Evolutionary conservation across 2,113 vertebrate genomes (phyloP).

Genomic region (Sceloporus tristichus): DNA sequence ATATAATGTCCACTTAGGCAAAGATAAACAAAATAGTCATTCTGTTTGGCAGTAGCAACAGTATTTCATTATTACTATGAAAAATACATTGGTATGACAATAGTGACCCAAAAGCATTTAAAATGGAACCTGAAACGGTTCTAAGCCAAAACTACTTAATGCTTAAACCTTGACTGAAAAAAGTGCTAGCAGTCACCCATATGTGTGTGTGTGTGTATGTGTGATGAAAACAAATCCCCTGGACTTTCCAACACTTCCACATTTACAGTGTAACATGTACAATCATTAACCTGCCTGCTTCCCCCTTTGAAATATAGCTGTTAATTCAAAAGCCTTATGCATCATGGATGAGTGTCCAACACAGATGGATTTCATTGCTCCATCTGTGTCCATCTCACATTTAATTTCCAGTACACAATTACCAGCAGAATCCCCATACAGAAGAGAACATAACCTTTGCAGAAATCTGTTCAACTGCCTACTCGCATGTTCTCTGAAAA

Average conservation of each 20-base stretch:
- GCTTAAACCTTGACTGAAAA: not conserved
- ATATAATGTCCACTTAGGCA: not conserved
- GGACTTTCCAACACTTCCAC: not conserved
- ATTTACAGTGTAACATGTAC: not conserved
- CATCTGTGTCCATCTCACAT: not conserved
- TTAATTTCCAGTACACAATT: slow-evolving; percentile 39
- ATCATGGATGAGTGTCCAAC: not conserved
- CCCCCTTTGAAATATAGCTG: slow-evolving; percentile 18
- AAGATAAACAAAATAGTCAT: not conserved
- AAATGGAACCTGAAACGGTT: not conserved
- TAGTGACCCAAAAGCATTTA: not conserved
- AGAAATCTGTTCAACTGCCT: slow-evolving; percentile 51
- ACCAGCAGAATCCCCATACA: not conserved
- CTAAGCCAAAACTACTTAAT: not conserved
- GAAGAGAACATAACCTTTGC: slow-evolving; percentile 45
- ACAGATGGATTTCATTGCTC: slow-evolving; percentile 22
- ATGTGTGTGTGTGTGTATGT: not conserved
- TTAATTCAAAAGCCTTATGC: not conserved
- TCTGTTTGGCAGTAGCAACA: not conserved
- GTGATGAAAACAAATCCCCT: not conserved
- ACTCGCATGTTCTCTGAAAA: slow-evolving; percentile 29
- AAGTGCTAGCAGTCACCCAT: not conserved
- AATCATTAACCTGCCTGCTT: not conserved
- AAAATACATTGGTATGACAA: not conserved
- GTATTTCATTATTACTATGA: not conserved